Percentiles rank a stretch among this genome's conserved stretches.
phyloP scores from a whole-genome alignment of 2,797 vertebrate genomes.

The Sebastes umbrosus region DNA sequence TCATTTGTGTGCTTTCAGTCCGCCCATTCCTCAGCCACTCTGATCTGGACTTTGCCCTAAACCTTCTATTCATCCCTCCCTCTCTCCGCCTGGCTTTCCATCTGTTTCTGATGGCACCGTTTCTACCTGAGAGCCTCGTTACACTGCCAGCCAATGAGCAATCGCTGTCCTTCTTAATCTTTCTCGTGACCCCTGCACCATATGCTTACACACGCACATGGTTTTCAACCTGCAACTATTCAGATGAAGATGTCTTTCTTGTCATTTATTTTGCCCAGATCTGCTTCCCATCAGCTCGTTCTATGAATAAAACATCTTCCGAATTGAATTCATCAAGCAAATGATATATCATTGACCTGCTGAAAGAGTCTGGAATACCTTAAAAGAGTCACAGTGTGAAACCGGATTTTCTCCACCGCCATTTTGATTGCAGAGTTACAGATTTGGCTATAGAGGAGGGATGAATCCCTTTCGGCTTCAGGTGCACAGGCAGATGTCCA shows the following conservation, averaged over 20 bases:
- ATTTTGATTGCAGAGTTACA: slow-evolving; percentile 36
- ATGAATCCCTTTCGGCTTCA: slow-evolving; percentile 29
- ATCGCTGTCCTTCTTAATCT: slow-evolving; percentile 46
- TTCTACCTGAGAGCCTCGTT: slow-evolving; percentile 32
- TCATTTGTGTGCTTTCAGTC: slow-evolving; percentile 46
- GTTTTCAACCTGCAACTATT: slow-evolving; percentile 28
- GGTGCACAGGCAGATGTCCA: slow-evolving; percentile 60
- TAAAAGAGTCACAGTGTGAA: slow-evolving; percentile 30
- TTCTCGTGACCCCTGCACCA: slow-evolving; percentile 30
- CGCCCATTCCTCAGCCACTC: slow-evolving; percentile 6
- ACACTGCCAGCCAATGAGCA: slow-evolving; percentile 39
- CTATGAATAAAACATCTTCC: slow-evolving; percentile 61
- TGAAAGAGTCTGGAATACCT: slow-evolving; percentile 16
- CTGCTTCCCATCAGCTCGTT: slow-evolving; percentile 17
- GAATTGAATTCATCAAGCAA: slow-evolving; percentile 51
- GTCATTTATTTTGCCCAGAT: slow-evolving; percentile 30
- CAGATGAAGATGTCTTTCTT: slow-evolving; percentile 25
- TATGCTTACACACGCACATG: slow-evolving; percentile 7
- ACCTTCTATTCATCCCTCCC: slow-evolving; percentile 14
- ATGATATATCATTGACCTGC: slow-evolving; percentile 40
- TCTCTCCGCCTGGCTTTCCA: slow-evolving; percentile 3
- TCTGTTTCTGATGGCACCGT: slow-evolving; percentile 23
- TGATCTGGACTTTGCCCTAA: slow-evolving; percentile 40
- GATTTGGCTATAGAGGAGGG: slow-evolving; percentile 5
- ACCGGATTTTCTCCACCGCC: slow-evolving; percentile 43